Base-by-base conservation (phyloP, 2,797 vertebrate genomes). In the Rhadinocentrus ornatus region DNA sequence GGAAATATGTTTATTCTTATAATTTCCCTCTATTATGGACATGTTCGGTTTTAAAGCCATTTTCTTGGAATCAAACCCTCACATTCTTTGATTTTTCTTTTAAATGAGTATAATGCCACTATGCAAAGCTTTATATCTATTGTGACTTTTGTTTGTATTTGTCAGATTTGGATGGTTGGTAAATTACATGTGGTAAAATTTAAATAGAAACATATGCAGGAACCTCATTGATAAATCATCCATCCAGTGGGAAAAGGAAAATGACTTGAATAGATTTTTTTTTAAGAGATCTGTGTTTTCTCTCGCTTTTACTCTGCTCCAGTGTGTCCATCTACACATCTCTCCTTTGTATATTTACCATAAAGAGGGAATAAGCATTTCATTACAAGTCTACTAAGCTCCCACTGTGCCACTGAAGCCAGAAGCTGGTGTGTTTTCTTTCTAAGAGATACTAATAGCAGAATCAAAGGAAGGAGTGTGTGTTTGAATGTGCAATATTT, bases 381-480 rank as follows among this genome's bases (percentile, higher is more conserved):
- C 80, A 90, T 90, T 88, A 85, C 61, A 84, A 87, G 64, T 86
- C 75, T 73, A 41, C 64, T 67, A 58, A 81, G 69, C 78, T 84
- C 82, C 71, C 62, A 82, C 85, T 83, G 89, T 90, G 88, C 74
- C 69, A 74, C 31, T 84, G 73, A 81, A 84, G 73, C 66, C 55
- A 77, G 52, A 39, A 86, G 75, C 67, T 66, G 75, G 69, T 68
- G 65, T 82, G 69, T 57, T 72, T 86, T 83, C 37, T 72, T 69
- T 80, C 73, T 71, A 66, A 83, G 58, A 88, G 79, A 89, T 79
- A 66, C 67, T 84, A 85, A 90, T 89, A 86, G 85, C 72, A 72
- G 71, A 87, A 83, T 85, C 72, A 86, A 86, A 83, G 64, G 10
- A 63, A 50, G 35, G 55, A 64, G 57, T 22, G 15, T 53, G 71